phyloP scores from a whole-genome alignment of 1,140 invertebrate genomes.

The Choristoneura fumiferana region DNA sequence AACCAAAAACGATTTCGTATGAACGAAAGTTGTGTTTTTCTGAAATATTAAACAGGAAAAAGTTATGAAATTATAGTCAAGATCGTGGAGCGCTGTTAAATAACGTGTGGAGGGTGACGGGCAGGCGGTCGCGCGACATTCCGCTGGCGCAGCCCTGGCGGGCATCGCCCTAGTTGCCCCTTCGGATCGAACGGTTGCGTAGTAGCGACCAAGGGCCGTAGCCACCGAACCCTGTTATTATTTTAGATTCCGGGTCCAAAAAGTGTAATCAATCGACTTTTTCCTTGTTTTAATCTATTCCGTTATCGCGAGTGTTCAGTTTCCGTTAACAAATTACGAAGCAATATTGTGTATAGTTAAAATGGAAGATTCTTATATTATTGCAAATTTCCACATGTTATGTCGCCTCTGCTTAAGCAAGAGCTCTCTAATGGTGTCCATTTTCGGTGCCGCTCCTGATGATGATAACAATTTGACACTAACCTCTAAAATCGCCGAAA shows the following conservation, averaged over 20 bases:
- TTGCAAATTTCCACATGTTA: conserved; percentile 75
- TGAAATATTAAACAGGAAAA: background rate
- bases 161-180: conserved; percentile 64
- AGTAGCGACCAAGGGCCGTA: conserved; percentile 51
- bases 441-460: conserved; percentile 74
- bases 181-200: conserved; percentile 70
- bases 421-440: conserved; percentile 78
- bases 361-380: conserved; percentile 78
- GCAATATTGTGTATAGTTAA: conserved; percentile 42
- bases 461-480: conserved; percentile 65
- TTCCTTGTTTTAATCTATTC: conserved; percentile 30
- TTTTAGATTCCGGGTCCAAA: conserved; percentile 32
- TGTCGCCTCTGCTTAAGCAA: conserved; percentile 80
- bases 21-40: background rate
- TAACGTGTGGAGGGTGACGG: conserved; percentile 22
- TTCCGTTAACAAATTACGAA: conserved; percentile 26
- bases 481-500: conserved; percentile 73
- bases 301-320: conserved; percentile 23
- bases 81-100: background rate
- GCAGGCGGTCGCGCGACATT: conserved; percentile 44
- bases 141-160: conserved; percentile 70
- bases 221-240: conserved; percentile 34
- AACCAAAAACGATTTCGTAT: background rate
- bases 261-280: conserved; percentile 29
- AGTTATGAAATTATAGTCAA: background rate